Base-by-base conservation (phyloP, 2,113 vertebrate genomes). In the Spheniscus mendiculus region DNA sequence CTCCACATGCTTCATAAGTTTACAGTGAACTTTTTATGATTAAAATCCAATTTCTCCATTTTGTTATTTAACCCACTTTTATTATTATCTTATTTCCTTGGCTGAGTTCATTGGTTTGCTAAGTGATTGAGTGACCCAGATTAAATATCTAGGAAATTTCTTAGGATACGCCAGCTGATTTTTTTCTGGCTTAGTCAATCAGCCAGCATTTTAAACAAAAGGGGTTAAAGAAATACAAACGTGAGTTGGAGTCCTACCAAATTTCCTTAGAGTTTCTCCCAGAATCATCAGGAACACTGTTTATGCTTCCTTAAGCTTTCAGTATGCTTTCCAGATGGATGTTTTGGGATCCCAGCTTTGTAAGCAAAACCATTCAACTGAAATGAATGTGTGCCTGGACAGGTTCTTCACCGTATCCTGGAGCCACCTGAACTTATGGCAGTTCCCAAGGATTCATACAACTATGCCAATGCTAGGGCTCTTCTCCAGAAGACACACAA, bases 291-390 rank as follows among this genome's bases (percentile, higher is more conserved):
- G 73, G 70, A 93, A 67, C 1, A 1, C 73, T 91, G 70, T 85
- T 94, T 94, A 85, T 90, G 56, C 81, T 83, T 95, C 93, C 87
- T 90, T 65, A 82, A 91, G 53, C 87, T 85, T 89, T 69, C 70
- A 71, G 61, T 69, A 52, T 89, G 73, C 65, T 95, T 96, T 94
- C 96, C 96, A 95, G 93, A 93, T 94, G 91, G 80, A 72, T 82
- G 78, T 94, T 96, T 85, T 93, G 70, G 84, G 87, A 94, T 95
- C 70, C 53, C 61, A 87, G 47, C 65, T 87, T 95, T 93, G 77
- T 85, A 90, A 95, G 91, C 77, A 91, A 93, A 96, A 85, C 62
- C 73, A 85, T 79, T 44, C 89, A 91, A 76, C 61, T 65, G 78
- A 86, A 93, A 82, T 71, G 74, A 80, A 67, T 40, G 34, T 94